Base-by-base conservation (phyloP, 1,140 invertebrate genomes). In the Chelonus insularis region DNA sequence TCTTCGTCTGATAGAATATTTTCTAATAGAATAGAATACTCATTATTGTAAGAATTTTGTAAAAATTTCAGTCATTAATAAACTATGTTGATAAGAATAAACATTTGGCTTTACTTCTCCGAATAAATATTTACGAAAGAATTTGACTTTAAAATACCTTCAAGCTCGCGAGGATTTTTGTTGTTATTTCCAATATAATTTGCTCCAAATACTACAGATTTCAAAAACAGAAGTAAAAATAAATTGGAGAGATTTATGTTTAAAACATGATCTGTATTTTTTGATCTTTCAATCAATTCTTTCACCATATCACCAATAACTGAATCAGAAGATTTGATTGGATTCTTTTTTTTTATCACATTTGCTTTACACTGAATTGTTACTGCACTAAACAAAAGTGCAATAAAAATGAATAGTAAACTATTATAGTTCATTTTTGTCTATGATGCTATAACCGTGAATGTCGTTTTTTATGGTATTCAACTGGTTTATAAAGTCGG, bases 201-300 rank as follows among this genome's bases (percentile, higher is more conserved):
- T 23, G 91, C 90, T 1, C 91, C 90, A 51, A 92, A 86, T 25
- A 94, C 88, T 0, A 94, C 78, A 0, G 90, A 89, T 81, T 94
- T 94, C 23, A 95, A 82, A 3, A 94, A 83, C 23, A 94, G 80
- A 14, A 94, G 82, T 47, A 94, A 86, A 25, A 94, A 77, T 59
- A 94, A 77, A 74, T 93, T 94, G 0, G 91, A 92, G 20, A 94
- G 74, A 76, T 94, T 94, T 16, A 94, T 73, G 66, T 91, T 94
- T 5, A 94, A 82, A 0, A 94, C 89, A 83, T 88, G 87, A 76
- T 86, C 88, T 1, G 72, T 75, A 64, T 83, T 86, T 1, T 86
- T 82, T 0, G 87, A 88, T 66, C 87, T 84, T 57, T 85, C 84
- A 4, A 90, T 76, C 54, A 88, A 76, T 71, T 89, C 87, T 68